Evolutionary conservation across 2,888 invertebrate species (phyloP), one percentile per base, ranked within the genome.

Genomic region (Endotricha flammealis): DNA sequence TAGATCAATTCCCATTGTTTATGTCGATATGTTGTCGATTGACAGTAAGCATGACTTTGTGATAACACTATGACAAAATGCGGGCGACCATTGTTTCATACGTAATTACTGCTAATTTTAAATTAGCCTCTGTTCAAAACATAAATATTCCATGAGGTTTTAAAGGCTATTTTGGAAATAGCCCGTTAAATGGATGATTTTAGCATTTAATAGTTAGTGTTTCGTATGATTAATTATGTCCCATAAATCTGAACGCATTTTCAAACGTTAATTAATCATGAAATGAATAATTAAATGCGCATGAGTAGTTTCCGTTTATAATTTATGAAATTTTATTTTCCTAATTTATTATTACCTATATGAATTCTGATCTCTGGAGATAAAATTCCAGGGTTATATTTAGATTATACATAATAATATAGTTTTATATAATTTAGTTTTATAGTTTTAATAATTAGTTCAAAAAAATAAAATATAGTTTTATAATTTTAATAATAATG

Each of bases 1-100:
- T 7, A 46, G 53, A 58, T 63, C 60, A 63, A 54, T 44, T 50
- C 46, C 58, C 53, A 71, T 70, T 72, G 72, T 73, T 61, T 63
- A 60, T 51, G 56, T 46, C 44, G 44, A 48, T 10, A 9, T 5
- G 10, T 61, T 51, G 56, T 46, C 44, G 44, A 48, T 10, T 10
- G 11, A 25, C 9, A 10, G 10, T n/a, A 9, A 11, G 10, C 32
- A 20, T 29, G 44, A 49, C 46, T 45, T 30, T 36, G 25, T 25
- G 44, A 46, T 47, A 46, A 45, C 39, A 44, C 34, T 28, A 41
- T 51, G 54, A 45, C 48, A 16, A 39, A 48, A 54, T 54, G 40
- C 53, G 49, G 52, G 52, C 35, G 20, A 41, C 39, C 44, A 49
- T 51, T 53, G 54, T 50, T 49, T 37, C 39, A 28, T 40, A 24